Base-by-base conservation (phyloP, 2,888 invertebrate species). In the Perizoma affinitatum region DNA sequence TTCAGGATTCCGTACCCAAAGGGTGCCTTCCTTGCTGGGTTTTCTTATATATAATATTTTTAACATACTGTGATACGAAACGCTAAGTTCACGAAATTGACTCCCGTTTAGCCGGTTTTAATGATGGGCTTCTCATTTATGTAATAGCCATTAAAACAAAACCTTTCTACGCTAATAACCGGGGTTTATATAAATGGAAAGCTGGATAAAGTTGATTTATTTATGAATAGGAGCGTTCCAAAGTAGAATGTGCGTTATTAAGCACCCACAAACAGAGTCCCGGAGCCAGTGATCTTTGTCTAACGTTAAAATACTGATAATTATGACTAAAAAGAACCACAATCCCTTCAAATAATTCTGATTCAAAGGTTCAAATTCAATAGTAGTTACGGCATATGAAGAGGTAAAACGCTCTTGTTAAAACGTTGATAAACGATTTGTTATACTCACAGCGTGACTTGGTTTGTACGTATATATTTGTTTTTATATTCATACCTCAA, bases 181-280 rank as follows among this genome's bases (percentile, higher is more conserved):
- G 49, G 61, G 58, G 54, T 61, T 53, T 69, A 60, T 62, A 64
- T 58, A 65, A 67, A 68, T 63, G 59, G 65, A 65, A n/a, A n/a
- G 56, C 61, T 46, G 65, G 61, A 69, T 69, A 65, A 65, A 67
- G 65, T 67, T 69, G 69, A 67, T 67, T 67, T 65, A 71, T 72
- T 69, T 68, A 65, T 66, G 45, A 61, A 63, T 66, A 55, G 65
- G 56, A 61, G 36, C 48, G 54, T 66, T 67, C 40, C 41, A 44
- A 61, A 68, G 56, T 62, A 65, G 58, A 63, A 65, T 57, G 57
- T 62, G 44, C 51, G 57, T 75, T 74, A 76, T 78, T 74, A 77
- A 67, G 61, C 58, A 43, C 62, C 58, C 71, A 68, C 76, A 69
- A 72, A 72, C 69, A 70, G 58, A 56, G 58, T 9, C 7, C 55